phyloP scores from a whole-genome alignment of 1,140 invertebrate species.

The Proales similis region DNA sequence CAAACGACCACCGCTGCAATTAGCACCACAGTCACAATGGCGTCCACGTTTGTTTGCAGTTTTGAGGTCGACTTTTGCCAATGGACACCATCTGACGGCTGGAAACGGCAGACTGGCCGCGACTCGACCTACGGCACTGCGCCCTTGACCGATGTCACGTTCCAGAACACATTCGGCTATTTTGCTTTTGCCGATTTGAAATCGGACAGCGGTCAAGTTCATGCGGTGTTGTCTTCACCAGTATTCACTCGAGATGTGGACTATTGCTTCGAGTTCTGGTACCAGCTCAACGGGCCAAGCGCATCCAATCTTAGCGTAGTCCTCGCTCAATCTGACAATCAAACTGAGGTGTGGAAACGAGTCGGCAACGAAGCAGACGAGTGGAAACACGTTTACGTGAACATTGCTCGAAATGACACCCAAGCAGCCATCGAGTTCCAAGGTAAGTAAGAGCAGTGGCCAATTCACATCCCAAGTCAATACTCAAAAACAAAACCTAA shows the following conservation, averaged over 20 bases:
- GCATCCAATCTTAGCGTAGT: slow-evolving; percentile 6
- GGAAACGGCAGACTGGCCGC: slow-evolving; percentile 19
- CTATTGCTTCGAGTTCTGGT: slow-evolving; percentile 35
- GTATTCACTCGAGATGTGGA: neutral
- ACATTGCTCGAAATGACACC: slow-evolving; percentile 7
- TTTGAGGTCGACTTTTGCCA: slow-evolving; percentile 35
- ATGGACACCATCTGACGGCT: slow-evolving; percentile 11
- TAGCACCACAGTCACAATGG: neutral
- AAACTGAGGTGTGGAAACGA: slow-evolving; percentile 18
- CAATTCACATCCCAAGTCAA: neutral
- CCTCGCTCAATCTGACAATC: neutral
- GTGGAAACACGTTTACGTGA: slow-evolving; percentile 32
- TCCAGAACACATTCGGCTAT: slow-evolving; percentile 23
- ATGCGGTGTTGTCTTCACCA: slow-evolving; percentile 12
- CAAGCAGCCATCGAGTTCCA: slow-evolving; percentile 11
- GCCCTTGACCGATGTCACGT: slow-evolving; percentile 28
- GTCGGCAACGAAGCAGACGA: slow-evolving; percentile 6
- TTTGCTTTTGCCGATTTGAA: slow-evolving; percentile 20
- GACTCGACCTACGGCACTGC: slow-evolving; percentile 10
- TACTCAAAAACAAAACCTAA: neutral
- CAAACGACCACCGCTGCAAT: slow-evolving; percentile 24
- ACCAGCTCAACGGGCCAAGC: slow-evolving; percentile 2
- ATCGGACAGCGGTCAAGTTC: neutral
- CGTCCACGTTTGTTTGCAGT: neutral
- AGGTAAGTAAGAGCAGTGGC: slow-evolving; percentile 1